These are phyloP conservation scores for Tetropium fuscum DNA, from an alignment of 2,888 invertebrate genomes.

Conservation along the genomic window DNA sequence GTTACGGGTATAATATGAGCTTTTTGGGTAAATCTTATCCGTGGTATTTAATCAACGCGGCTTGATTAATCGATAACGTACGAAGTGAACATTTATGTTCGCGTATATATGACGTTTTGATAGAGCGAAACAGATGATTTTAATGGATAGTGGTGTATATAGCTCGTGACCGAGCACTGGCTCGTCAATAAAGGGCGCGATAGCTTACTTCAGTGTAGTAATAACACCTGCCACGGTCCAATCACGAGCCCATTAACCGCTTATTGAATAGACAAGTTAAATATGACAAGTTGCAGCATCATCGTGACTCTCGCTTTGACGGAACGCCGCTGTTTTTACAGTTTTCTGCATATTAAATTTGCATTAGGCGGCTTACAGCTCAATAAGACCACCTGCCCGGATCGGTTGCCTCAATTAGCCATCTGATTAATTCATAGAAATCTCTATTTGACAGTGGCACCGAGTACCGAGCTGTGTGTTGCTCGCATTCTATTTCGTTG, in stretches of 20 bases:
- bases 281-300: conserved; percentile 55
- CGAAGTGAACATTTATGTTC: conserved; percentile 34
- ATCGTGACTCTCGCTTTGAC: conserved; percentile 42
- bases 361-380: conserved; percentile 2
- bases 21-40: too few relatives aligned
- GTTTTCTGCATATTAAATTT: neutral
- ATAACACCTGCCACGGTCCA: conserved; percentile 55
- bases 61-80: conserved; percentile 44
- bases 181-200: conserved; percentile 43
- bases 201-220: conserved; percentile 36
- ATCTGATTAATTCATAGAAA: too few relatives aligned
- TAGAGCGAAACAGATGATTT: neutral
- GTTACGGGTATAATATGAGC: too few relatives aligned
- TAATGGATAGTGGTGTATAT: neutral
- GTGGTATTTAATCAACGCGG: too few relatives aligned
- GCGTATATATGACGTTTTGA: neutral
- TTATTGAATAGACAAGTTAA: conserved; percentile 56
- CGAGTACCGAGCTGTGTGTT: too few relatives aligned
- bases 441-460: too few relatives aligned
- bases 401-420: too few relatives aligned
- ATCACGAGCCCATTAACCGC: conserved; percentile 49
- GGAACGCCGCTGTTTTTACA: neutral
- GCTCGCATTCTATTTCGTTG: too few relatives aligned
- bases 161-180: neutral
- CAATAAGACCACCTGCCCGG: neutral